Evolutionary conservation across 2,113 vertebrate genomes (phyloP).

Genomic region (Misgurnus mizolepis): DNA sequence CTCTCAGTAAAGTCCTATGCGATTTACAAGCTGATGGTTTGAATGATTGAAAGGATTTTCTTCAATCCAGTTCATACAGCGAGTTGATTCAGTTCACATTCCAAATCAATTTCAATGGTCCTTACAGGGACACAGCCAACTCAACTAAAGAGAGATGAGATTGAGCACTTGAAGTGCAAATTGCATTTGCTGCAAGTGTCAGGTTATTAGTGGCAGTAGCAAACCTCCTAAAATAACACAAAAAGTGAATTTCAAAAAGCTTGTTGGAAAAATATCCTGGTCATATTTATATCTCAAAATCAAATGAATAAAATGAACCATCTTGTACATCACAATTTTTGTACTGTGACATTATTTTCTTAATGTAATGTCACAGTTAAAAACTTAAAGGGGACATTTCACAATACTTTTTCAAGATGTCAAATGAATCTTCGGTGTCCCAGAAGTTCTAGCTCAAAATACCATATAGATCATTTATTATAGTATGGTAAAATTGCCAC

Average conservation of each 20-base stretch:
- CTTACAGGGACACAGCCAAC: background rate
- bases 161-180: background rate
- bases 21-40: background rate
- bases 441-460: too few species aligned
- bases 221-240: background rate
- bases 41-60: constrained; percentile 6
- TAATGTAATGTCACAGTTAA: background rate
- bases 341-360: background rate
- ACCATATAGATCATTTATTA: too few species aligned
- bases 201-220: background rate
- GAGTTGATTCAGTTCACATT: background rate
- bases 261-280: background rate
- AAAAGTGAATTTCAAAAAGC: background rate
- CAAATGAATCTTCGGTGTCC: too few species aligned
- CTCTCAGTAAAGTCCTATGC: background rate
- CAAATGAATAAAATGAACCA: background rate
- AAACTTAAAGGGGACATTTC: background rate
- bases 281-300: background rate
- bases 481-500: too few species aligned
- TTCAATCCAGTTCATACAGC: background rate
- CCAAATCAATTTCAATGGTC: constrained; percentile 9
- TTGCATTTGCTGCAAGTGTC: background rate
- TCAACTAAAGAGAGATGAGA: background rate
- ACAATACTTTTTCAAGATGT: too few species aligned
- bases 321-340: background rate